These are phyloP conservation scores for Channallabes apus DNA, from an alignment of 2,797 vertebrate genomes.

Conservation along the genomic window DNA sequence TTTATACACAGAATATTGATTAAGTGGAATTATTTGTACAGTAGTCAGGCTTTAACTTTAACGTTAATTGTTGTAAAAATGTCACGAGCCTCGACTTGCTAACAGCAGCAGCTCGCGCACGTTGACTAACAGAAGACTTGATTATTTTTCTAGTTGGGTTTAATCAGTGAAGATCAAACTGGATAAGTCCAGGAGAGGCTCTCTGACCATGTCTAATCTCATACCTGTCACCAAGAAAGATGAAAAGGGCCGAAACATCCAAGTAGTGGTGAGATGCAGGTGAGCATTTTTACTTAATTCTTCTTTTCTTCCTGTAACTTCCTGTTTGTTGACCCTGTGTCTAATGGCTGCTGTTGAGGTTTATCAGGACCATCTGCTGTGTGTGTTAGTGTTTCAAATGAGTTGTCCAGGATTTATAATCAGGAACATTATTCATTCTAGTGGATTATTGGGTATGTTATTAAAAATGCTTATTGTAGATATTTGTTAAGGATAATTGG, in stretches of 20 bases:
- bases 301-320: background rate
- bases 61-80: too few relatives aligned
- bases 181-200: slow-evolving; percentile 10
- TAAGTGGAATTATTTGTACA: background rate
- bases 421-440: too few relatives aligned
- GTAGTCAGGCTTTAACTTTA: too few relatives aligned
- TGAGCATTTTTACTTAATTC: background rate
- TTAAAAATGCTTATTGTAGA: background rate
- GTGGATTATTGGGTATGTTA: too few relatives aligned
- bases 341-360: background rate
- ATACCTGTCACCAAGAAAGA: slow-evolving; percentile 71
- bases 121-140: background rate
- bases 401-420: background rate
- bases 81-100: background rate
- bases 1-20: too few relatives aligned
- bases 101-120: too few relatives aligned
- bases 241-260: slow-evolving; percentile 83
- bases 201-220: slow-evolving; percentile 34
- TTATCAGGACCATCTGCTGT: background rate
- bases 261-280: slow-evolving; percentile 84
- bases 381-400: background rate
- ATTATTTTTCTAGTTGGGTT: background rate
- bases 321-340: background rate
- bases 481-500: background rate
- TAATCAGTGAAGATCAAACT: background rate